These are phyloP conservation scores for Osmerus mordax DNA, from an alignment of 2,113 vertebrate genomes.

Conservation along the genomic window DNA sequence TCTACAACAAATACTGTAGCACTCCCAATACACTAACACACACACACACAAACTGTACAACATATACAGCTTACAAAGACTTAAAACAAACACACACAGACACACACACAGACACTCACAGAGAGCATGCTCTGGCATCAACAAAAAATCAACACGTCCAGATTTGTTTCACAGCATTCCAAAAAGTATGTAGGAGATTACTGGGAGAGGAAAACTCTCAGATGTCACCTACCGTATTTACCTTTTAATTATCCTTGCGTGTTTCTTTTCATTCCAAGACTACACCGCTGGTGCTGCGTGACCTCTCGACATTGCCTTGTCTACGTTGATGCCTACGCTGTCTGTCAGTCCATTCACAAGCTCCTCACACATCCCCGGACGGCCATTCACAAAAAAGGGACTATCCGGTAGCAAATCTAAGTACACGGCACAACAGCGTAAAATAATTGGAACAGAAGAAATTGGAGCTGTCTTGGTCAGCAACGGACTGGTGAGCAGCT, in stretches of 20 bases:
- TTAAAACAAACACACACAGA: slow-evolving; percentile 12
- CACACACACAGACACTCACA: slow-evolving; percentile 9
- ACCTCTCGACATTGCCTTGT: slow-evolving; percentile 68
- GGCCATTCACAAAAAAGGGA: slow-evolving; percentile 67
- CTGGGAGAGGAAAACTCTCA: neutral
- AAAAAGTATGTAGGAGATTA: slow-evolving; percentile 20
- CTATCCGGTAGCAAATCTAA: neutral
- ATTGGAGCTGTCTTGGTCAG: slow-evolving; percentile 56
- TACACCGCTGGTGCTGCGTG: slow-evolving; percentile 57
- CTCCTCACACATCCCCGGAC: slow-evolving; percentile 47
- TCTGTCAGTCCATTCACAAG: slow-evolving; percentile 62
- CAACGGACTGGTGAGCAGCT: slow-evolving; percentile 58
- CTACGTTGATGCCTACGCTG: slow-evolving; percentile 40
- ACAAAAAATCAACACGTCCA: slow-evolving; percentile 55
- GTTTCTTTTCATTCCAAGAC: slow-evolving; percentile 61
- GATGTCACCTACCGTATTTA: slow-evolving; percentile 47
- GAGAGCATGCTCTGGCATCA: slow-evolving; percentile 45
- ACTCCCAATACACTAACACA: neutral
- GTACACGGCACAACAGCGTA: slow-evolving; percentile 21
- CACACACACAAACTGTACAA: neutral
- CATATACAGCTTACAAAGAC: too few relatives aligned
- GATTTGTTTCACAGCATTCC: slow-evolving; percentile 55
- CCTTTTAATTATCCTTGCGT: slow-evolving; percentile 50
- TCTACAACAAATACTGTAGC: neutral
- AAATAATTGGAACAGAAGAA: slow-evolving; percentile 51